phyloP scores from a whole-genome alignment of 2,113 vertebrate genomes.

The Athene cunicularia region DNA sequence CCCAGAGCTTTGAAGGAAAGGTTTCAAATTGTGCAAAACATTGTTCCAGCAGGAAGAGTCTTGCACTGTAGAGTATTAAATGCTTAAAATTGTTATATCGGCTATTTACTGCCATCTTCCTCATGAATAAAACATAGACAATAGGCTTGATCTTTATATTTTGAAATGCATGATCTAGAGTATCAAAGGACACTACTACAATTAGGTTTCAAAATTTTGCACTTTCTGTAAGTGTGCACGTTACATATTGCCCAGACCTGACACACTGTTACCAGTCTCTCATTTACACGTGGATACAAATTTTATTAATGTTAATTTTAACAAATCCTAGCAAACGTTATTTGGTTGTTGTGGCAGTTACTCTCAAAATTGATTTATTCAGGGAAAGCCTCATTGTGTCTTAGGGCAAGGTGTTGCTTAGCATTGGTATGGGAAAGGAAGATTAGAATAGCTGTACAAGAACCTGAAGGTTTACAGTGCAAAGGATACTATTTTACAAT shows the following conservation, averaged over 20 bases:
- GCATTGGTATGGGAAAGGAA: not conserved
- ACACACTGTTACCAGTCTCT: not conserved
- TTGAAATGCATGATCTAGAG: not conserved
- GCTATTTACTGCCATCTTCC: not conserved
- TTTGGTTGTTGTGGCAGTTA: not conserved
- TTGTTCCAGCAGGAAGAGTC: not conserved
- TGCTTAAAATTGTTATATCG: not conserved
- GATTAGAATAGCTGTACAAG: not conserved
- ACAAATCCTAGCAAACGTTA: not conserved
- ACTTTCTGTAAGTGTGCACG: not conserved
- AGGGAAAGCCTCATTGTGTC: not conserved
- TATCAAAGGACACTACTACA: not conserved
- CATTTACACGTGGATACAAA: not conserved
- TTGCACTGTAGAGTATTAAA: not conserved
- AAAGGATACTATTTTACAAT: not conserved
- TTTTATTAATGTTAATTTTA: not conserved
- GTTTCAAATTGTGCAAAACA: not conserved
- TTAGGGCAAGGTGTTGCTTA: not conserved
- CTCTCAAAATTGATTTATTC: not conserved
- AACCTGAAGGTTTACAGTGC: not conserved
- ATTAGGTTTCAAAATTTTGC: not conserved
- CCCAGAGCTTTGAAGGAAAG: not conserved
- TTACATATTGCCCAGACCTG: not conserved
- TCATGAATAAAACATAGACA: not conserved
- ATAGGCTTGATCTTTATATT: not conserved